phyloP scores from a whole-genome alignment of 2,797 vertebrate species.

The Smutsia temminckii region DNA sequence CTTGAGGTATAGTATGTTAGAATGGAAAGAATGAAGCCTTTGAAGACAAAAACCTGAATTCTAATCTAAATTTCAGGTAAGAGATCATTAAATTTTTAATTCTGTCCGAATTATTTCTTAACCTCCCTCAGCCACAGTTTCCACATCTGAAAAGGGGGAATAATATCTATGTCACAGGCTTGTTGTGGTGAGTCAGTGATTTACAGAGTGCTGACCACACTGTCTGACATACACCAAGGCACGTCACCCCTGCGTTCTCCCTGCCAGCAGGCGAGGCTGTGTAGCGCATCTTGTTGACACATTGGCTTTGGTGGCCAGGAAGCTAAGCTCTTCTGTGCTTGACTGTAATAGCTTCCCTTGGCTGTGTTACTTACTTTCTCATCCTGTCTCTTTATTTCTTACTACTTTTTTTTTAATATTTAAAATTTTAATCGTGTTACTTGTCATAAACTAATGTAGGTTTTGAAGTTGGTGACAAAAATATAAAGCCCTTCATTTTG shows the following conservation, averaged over 20 bases:
- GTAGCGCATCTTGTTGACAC: background rate
- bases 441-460: background rate
- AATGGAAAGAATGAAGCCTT: background rate
- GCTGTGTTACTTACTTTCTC: background rate
- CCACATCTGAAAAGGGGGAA: background rate
- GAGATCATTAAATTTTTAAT: background rate
- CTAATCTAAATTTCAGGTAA: background rate
- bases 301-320: background rate
- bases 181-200: background rate
- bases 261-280: background rate
- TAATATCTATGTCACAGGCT: background rate
- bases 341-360: background rate
- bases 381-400: background rate
- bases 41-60: background rate
- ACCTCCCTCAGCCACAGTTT: background rate
- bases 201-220: background rate
- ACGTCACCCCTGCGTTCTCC: fast-evolving
- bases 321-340: background rate
- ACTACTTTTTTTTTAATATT: constrained; percentile 4
- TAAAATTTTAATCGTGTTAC: background rate
- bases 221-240: background rate
- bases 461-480: background rate
- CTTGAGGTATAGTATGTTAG: background rate
- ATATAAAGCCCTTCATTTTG: background rate
- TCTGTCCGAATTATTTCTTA: background rate